Conservation (phyloP, 2,797 vertebrate genomes). For the Sebastes steindachneri region DNA sequence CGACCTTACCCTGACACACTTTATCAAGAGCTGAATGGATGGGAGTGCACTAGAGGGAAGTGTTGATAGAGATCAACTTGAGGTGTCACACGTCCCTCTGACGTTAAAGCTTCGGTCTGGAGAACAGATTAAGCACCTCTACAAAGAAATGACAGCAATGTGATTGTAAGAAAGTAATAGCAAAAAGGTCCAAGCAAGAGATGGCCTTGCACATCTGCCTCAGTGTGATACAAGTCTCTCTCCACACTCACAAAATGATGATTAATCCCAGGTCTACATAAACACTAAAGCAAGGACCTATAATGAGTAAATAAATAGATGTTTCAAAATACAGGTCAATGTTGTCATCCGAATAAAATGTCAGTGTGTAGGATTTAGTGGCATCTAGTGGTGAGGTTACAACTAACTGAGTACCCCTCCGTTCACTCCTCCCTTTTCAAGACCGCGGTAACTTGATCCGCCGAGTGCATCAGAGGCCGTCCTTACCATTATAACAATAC, state of each 20-base stretch:
- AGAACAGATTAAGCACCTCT: not conserved
- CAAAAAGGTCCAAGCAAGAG: not conserved
- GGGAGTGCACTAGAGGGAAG: not conserved
- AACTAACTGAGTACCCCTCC: no score
- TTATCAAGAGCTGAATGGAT: not conserved
- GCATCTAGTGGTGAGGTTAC: no score
- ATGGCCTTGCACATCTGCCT: not conserved
- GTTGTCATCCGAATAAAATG: not conserved
- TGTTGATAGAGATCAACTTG: not conserved
- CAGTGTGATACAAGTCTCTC: not conserved
- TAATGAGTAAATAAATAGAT: not conserved
- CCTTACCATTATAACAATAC: no score
- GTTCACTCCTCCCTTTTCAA: no score
- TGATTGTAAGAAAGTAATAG: not conserved
- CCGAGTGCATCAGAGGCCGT: rapidly evolving
- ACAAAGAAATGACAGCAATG: not conserved
- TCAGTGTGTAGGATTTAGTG: not conserved
- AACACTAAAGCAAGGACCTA: not conserved
- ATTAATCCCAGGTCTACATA: not conserved
- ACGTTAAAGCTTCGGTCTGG: not conserved
- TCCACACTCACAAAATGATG: not conserved
- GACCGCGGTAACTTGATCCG: rapidly evolving
- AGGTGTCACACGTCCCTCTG: not conserved
- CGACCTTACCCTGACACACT: not conserved
- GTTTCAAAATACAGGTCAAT: not conserved